Base-by-base conservation (phyloP, 2,113 vertebrate genomes). In the Paradisaea rubra region DNA sequence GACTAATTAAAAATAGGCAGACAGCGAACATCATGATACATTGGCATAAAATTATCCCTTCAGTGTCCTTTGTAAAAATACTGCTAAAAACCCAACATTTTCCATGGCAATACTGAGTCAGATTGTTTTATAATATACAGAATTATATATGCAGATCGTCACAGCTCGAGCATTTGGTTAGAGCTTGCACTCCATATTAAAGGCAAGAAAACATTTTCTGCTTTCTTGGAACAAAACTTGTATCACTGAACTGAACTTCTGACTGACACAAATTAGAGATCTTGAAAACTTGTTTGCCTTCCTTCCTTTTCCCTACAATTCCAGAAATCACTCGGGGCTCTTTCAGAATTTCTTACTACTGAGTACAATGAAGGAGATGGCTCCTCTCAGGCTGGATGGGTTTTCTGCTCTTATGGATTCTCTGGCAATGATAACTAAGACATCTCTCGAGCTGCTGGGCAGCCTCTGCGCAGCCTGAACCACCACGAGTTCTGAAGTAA, bases 1-100 rank as follows among this genome's bases (percentile, higher is more conserved):
- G 82, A 33, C 90, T 96, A 97, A 97, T 96, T 97, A 97, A 92
- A 95, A 97, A 90, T 96, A 88, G 93, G 69, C 88, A 96, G 92
- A 88, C 52, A 81, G 93, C 0, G 1, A 95, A 88, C 89, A 86
- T 97, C 94, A 86, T 88, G 94, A 96, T 93, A 90, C 59, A 94
- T 64, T 88, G 95, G 90, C 96, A 94, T 90, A 97, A 95, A 96
- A 95, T 97, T 88, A 84, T 49, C 61, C 65, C 93, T 93, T 93
- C 82, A 72, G 82, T 31, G 65, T 24, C 53, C 90, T 96, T 95
- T 97, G 92, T 95, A 88, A 95, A 95, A 94, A 79, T 56, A 35
- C 69, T 70, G 71, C 94, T 92, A 76, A 93, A 95, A 90, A 0
- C 1, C 61, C 80, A 86, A 17, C 90, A 95, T 94, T 90, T 86